A percentile compares a stretch with the other conserved stretches of the same genome.
Evolutionary conservation across 2,797 vertebrate species (phyloP).

Genomic region (Anniella stebbinsi): DNA sequence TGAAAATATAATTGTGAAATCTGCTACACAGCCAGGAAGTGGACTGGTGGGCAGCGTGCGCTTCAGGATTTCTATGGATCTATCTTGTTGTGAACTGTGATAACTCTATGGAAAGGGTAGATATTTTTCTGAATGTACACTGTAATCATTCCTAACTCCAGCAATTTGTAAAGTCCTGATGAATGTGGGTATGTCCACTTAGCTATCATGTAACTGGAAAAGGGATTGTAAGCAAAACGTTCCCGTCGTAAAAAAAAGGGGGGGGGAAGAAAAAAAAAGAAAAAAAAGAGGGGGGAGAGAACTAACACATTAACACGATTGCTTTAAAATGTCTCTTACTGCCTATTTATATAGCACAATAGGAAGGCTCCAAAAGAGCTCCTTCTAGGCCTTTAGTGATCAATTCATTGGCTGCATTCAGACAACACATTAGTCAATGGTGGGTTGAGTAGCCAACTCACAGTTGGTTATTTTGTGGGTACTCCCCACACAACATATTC

Average conservation of each 20-base stretch:
- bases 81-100: background rate
- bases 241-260: background rate
- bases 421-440: too few species aligned
- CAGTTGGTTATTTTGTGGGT: too few species aligned
- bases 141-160: conserved; percentile 21
- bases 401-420: too few species aligned
- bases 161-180: conserved; percentile 22
- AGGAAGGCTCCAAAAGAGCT: conserved; percentile 49
- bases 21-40: fast-evolving
- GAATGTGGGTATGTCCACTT: conserved; percentile 40
- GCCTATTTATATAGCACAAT: conserved; percentile 53
- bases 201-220: conserved; percentile 48
- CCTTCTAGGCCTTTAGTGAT: conserved; percentile 57
- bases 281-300: too few species aligned
- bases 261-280: too few species aligned
- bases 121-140: conserved; percentile 29
- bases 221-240: background rate
- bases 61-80: background rate
- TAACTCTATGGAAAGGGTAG: background rate
- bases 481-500: too few species aligned
- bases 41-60: background rate
- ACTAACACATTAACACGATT: background rate
- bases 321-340: conserved; percentile 36
- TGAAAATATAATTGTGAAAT: background rate
- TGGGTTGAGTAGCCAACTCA: too few species aligned